A percentile compares a stretch with the other conserved stretches of the same genome.
phyloP scores from a whole-genome alignment of 2,113 vertebrate species.

The Phyllopteryx taeniolatus region DNA sequence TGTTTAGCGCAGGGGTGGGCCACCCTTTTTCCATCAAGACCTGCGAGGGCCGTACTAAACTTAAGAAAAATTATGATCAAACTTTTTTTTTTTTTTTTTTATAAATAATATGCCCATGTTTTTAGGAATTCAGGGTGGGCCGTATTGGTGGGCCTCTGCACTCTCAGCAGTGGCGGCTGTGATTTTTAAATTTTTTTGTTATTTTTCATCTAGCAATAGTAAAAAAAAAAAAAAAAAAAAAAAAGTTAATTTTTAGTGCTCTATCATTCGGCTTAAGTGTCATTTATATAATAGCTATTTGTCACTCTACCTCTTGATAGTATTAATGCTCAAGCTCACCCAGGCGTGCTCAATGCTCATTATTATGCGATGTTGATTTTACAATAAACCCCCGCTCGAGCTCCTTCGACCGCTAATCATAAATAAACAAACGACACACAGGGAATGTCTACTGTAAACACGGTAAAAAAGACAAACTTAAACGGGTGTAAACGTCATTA shows the following conservation, averaged over 20 bases:
- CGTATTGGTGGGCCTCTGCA: slow-evolving; percentile 64
- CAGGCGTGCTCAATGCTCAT: slow-evolving; percentile 73
- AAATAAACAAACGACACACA: slow-evolving; percentile 99
- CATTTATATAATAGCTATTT: slow-evolving; percentile 78
- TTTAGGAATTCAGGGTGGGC: neutral
- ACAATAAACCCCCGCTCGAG: slow-evolving; percentile 35
- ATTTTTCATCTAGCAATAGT: slow-evolving; percentile 76
- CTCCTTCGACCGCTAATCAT: slow-evolving; percentile 86
- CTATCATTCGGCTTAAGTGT: slow-evolving; percentile 86
- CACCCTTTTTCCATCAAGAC: neutral
- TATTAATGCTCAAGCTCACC: slow-evolving; percentile 88
- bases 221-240: slow-evolving; percentile 70
- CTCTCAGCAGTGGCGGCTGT: slow-evolving; percentile 74
- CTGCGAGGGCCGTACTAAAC: neutral
- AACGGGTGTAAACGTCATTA: slow-evolving; percentile 83
- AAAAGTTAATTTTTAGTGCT: slow-evolving; percentile 91
- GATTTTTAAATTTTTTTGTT: slow-evolving; percentile 72
- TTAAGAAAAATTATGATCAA: neutral
- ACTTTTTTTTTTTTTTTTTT: neutral
- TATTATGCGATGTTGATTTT: slow-evolving; percentile 78
- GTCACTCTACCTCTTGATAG: slow-evolving; percentile 86
- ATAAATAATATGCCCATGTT: neutral
- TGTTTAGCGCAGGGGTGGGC: slow-evolving; percentile 44
- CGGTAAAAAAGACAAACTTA: slow-evolving; percentile 82
- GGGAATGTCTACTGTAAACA: slow-evolving; percentile 99